These are phyloP conservation scores for Himalopsyche anomala DNA, from an alignment of 2,888 invertebrate species.

Conservation along the genomic window DNA sequence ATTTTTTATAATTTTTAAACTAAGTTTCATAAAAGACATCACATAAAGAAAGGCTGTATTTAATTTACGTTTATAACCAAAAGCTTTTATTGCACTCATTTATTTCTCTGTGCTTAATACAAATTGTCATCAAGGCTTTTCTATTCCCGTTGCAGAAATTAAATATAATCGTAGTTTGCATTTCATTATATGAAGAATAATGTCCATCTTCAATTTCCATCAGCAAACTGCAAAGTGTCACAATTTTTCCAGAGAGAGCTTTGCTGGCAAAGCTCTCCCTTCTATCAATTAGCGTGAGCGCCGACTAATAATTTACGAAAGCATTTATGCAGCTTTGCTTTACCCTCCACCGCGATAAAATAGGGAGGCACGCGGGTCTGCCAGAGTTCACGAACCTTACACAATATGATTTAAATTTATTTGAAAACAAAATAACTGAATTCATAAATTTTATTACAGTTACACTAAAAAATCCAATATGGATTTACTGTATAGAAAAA, in stretches of 20 bases:
- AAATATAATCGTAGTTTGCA: conserved; percentile 16
- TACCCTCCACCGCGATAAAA: conserved; percentile 33
- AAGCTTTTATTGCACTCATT: not conserved
- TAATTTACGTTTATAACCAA: not conserved
- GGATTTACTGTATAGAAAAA: too few relatives aligned
- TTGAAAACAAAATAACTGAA: not conserved
- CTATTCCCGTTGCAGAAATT: conserved; percentile 7
- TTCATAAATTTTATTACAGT: too few relatives aligned
- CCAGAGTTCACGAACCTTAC: not conserved
- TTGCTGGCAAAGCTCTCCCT: conserved; percentile 33
- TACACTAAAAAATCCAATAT: too few relatives aligned
- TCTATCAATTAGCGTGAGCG: conserved; percentile 49
- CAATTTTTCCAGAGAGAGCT: conserved; percentile 32
- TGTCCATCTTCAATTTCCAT: conserved; percentile 11
- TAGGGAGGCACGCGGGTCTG: not conserved
- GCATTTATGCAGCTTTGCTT: conserved; percentile 58
- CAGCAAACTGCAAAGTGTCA: conserved; percentile 31
- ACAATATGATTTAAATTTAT: not conserved
- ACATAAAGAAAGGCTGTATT: too few relatives aligned
- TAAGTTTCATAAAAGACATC: too few relatives aligned
- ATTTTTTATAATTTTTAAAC: too few relatives aligned
- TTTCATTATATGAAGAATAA: conserved; percentile 6
- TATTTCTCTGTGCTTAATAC: not conserved
- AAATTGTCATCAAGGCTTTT: not conserved
- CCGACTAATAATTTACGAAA: conserved; percentile 56